Conservation (phyloP, 1,140 invertebrate genomes). For the Steinernema feltiae region DNA sequence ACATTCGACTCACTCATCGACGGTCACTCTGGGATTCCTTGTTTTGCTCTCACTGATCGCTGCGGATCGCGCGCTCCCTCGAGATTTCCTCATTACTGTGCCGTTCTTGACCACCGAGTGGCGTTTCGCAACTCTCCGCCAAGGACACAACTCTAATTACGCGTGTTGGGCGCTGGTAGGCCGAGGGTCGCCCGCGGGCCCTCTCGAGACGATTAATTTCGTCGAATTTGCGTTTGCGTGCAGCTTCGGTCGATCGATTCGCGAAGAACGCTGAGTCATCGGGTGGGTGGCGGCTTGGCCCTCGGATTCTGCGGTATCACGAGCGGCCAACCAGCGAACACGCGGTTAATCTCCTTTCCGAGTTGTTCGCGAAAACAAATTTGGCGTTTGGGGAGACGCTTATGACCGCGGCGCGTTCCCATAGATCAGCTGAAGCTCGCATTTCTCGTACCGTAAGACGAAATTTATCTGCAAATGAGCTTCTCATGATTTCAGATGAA, state of each 20-base stretch:
- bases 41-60: too few relatives aligned
- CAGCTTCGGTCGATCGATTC: neutral
- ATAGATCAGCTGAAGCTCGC: too few relatives aligned
- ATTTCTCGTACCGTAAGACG: too few relatives aligned
- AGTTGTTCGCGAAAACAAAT: neutral
- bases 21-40: too few relatives aligned
- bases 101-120: neutral
- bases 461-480: too few relatives aligned
- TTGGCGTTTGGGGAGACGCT: neutral
- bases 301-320: neutral
- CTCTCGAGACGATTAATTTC: conserved; percentile 14
- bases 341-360: conserved; percentile 3
- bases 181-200: neutral
- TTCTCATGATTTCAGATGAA: too few relatives aligned
- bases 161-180: neutral
- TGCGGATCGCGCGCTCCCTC: too few relatives aligned
- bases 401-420: neutral
- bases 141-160: conserved; percentile 7
- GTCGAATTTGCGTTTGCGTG: neutral
- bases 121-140: neutral
- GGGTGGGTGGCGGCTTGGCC: neutral
- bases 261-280: neutral
- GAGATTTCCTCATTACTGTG: neutral
- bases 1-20: neutral
- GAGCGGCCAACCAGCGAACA: neutral